Percentiles rank a stretch among this genome's conserved stretches.
phyloP scores from a whole-genome alignment of 2,797 vertebrate genomes.

The Cuniculus paca region DNA sequence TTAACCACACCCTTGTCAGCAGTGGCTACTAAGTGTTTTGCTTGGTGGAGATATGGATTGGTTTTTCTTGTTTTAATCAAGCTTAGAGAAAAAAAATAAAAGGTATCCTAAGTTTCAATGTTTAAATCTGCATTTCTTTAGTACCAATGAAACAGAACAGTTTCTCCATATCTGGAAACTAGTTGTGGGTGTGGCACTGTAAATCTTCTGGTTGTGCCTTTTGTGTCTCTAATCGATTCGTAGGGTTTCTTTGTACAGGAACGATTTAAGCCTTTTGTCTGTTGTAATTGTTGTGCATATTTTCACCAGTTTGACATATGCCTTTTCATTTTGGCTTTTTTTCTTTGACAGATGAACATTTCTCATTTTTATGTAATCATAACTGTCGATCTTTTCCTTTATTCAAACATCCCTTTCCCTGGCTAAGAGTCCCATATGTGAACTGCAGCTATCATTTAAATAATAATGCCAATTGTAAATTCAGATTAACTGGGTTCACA shows the following conservation, averaged over 20 bases:
- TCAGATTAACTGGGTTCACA: slow-evolving; percentile 60
- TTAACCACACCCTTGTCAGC: not conserved
- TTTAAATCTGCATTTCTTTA: slow-evolving; percentile 55
- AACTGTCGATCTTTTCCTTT: slow-evolving; percentile 66
- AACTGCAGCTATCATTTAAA: slow-evolving; percentile 69
- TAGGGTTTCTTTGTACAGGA: slow-evolving; percentile 38
- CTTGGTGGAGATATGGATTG: not conserved
- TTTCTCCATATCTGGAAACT: slow-evolving; percentile 39
- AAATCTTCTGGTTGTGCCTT: slow-evolving; percentile 9
- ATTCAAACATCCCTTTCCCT: slow-evolving; percentile 64
- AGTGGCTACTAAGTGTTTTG: not conserved
- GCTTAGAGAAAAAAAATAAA: not conserved
- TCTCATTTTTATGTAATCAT: slow-evolving; percentile 73
- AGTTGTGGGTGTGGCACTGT: not conserved
- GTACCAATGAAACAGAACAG: not conserved
- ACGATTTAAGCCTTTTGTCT: slow-evolving; percentile 67
- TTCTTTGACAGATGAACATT: slow-evolving; percentile 68
- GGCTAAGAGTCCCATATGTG: not conserved
- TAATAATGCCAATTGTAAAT: slow-evolving; percentile 56
- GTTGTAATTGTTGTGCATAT: slow-evolving; percentile 69
- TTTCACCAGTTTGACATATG: slow-evolving; percentile 58
- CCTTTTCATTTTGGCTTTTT: slow-evolving; percentile 70
- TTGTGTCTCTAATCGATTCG: slow-evolving; percentile 58
- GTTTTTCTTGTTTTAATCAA: not conserved
- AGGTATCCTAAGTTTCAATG: not conserved